Evolutionary conservation across 2,888 invertebrate species (phyloP), one percentile per base, ranked within the genome.

Genomic region (Drosophila mettleri): DNA sequence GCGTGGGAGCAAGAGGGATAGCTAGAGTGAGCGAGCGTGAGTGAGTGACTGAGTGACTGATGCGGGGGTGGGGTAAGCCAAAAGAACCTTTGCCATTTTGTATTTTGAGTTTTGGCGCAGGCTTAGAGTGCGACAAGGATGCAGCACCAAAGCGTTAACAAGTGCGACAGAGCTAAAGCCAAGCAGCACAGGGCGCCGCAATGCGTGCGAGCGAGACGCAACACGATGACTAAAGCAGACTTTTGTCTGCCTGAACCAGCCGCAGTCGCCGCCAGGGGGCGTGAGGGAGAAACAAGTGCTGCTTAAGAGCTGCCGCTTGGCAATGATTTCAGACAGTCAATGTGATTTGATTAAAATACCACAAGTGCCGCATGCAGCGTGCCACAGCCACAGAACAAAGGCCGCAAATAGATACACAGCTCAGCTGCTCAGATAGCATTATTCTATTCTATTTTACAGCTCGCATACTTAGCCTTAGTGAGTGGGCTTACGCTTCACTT

Each of bases 301-400:
- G 46, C 46, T 46, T n/a, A 22, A 6, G 49, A 48, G 53, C 36
- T 59, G 45, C 36, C 55, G 45, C 52, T 39, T 48, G 68, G 45
- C 39, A 67, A 73, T 63, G 80, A 65, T 66, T 57, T 64, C 58
- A 57, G 66, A 61, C 66, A 66, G 78, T 18, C 78, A 82, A 80
- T 80, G 82, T 90, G 89, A 91, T 91, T 91, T 88, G 91, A 91
- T 91, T 91, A 91, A 88, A 89, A 90, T 88, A 85, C 89, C 88
- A 81, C 79, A 86, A 86, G 89, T 80, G 85, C 86, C 69, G 74
- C 52, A 46, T 14, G 39, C 20, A 64, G 71, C 51, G 16, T 38
- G 38, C 38, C 43, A 45, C 14, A 45, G 9, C 8, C 24, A 55
- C 69, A 73, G 51, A 57, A 90, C 82, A 88, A 80, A 75, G 74